These are phyloP conservation scores for Saguinus midas DNA, from an alignment of 2,113 vertebrate genomes.

Conservation along the genomic window DNA sequence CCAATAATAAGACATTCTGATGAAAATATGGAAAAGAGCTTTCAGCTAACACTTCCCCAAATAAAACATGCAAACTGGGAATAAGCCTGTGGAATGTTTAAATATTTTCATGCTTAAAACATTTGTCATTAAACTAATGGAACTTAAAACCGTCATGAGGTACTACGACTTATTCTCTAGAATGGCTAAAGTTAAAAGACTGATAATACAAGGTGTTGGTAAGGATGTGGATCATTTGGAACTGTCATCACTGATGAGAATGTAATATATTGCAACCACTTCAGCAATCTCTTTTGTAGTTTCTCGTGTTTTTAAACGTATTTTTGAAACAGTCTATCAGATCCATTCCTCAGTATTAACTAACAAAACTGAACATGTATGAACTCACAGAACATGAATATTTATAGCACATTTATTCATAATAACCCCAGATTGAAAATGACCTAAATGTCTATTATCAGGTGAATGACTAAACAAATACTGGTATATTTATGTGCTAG, in stretches of 20 bases:
- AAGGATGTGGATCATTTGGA: not conserved
- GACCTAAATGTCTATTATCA: not conserved
- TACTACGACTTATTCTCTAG: not conserved
- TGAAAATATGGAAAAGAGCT: not conserved
- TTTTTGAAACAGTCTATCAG: not conserved
- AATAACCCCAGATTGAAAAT: not conserved
- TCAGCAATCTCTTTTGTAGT: not conserved
- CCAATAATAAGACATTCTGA: not conserved
- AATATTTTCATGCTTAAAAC: not conserved
- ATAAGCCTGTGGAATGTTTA: not conserved
- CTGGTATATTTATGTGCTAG: not conserved
- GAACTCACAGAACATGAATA: not conserved
- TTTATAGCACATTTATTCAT: not conserved
- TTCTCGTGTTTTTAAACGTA: not conserved
- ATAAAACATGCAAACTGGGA: not conserved
- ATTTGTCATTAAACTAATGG: not conserved
- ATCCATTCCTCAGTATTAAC: not conserved
- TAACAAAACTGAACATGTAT: not conserved
- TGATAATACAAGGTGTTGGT: not conserved
- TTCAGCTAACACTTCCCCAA: not conserved
- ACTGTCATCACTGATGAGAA: not conserved
- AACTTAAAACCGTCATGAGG: not conserved
- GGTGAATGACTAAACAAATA: not conserved
- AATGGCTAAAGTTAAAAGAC: not conserved
- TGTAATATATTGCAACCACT: not conserved